These are phyloP conservation scores for Clusia tigrina DNA, from an alignment of 2,888 invertebrate genomes.

Conservation along the genomic window DNA sequence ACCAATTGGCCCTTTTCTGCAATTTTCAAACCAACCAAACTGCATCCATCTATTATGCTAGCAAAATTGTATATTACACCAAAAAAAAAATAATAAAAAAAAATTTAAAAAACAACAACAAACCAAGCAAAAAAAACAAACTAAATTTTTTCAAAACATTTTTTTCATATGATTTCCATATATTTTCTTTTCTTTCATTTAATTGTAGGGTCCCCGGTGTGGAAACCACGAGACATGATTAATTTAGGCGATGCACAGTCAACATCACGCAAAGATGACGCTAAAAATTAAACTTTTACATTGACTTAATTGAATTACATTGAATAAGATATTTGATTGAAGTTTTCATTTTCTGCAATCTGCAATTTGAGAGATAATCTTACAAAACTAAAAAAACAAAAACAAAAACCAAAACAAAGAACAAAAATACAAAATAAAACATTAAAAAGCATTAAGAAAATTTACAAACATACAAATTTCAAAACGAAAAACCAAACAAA, in stretches of 20 bases:
- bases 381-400: conserved; percentile 34
- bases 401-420: conserved; percentile 20
- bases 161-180: conserved; percentile 65
- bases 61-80: conserved; percentile 4
- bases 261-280: conserved; percentile 66
- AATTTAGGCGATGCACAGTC: conserved; percentile 68
- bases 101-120: conserved; percentile 30
- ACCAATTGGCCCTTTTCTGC: background rate
- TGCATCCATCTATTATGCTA: background rate
- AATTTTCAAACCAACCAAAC: background rate
- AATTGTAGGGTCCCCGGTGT: conserved; percentile 95
- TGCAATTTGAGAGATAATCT: conserved; percentile 33
- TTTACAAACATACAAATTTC: background rate
- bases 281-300: conserved; percentile 65
- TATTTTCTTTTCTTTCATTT: conserved; percentile 65
- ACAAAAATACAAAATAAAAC: conserved; percentile 37
- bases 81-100: conserved; percentile 30
- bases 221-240: conserved; percentile 94
- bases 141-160: conserved; percentile 55
- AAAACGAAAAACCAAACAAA: background rate
- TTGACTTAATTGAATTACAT: too few species aligned
- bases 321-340: too few species aligned
- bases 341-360: too few species aligned
- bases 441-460: conserved; percentile 16
- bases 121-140: too few species aligned